A percentile compares a stretch with the other conserved stretches of the same genome.
Conservation (phyloP, 2,797 vertebrate genomes). For the Balearica regulorum region DNA sequence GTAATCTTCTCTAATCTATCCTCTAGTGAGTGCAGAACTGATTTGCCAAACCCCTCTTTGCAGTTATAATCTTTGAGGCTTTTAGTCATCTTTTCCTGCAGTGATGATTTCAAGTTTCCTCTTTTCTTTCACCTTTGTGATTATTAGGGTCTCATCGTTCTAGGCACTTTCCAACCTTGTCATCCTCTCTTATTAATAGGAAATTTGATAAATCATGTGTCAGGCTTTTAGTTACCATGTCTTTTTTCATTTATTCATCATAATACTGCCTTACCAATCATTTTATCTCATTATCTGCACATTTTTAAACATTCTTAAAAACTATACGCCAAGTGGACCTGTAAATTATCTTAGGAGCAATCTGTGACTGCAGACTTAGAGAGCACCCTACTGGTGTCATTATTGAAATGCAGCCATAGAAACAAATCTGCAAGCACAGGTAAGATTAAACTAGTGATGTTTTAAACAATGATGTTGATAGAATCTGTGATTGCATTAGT, state of each 20-base stretch:
- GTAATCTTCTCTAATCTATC: neutral
- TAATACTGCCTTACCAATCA: neutral
- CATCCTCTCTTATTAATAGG: neutral
- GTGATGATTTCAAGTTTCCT: neutral
- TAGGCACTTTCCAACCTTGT: neutral
- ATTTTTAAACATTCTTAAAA: neutral
- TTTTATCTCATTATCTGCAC: neutral
- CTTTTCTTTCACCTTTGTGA: neutral
- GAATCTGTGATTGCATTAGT: neutral
- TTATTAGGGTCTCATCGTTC: neutral
- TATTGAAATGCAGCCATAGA: neutral
- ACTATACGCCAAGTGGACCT: neutral
- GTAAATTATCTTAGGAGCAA: neutral
- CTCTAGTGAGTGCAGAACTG: neutral
- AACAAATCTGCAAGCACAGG: neutral
- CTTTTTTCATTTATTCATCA: neutral
- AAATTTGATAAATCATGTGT: neutral
- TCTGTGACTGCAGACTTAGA: neutral
- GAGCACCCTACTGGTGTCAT: constrained; percentile 37
- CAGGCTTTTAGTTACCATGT: neutral
- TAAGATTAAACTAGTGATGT: neutral
- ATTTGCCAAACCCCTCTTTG: neutral
- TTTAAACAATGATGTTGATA: neutral
- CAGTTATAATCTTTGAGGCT: neutral
- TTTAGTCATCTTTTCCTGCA: neutral